Conservation (phyloP, 92 coral and sea anemone genomes). For the Epizoanthus illoricatus region DNA sequence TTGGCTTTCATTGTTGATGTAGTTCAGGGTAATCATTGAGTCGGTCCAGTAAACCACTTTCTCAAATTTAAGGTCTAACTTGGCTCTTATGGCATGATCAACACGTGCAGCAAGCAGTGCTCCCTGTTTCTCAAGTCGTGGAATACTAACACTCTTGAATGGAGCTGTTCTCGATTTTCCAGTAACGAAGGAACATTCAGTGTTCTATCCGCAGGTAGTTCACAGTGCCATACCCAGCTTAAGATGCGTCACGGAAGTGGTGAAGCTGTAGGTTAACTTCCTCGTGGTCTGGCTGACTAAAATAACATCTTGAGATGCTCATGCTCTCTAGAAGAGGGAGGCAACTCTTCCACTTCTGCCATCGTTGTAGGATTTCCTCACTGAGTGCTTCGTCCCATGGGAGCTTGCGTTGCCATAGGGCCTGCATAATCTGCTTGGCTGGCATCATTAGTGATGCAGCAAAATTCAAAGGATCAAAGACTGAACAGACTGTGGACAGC, state of each 20-base stretch:
- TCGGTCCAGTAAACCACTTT: constrained; percentile 58
- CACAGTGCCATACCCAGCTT: no score
- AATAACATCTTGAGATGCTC: no score
- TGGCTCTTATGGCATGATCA: no score
- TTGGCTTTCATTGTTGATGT: constrained; percentile 56
- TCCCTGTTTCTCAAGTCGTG: constrained; percentile 66
- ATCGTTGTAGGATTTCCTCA: no score
- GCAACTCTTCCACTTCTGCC: no score
- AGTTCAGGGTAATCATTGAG: constrained; percentile 60
- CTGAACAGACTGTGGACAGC: constrained; percentile 41
- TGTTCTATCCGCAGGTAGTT: constrained; percentile 52
- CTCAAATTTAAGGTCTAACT: no score
- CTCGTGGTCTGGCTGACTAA: constrained; percentile 20
- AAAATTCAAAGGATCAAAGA: no score
- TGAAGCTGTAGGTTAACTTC: constrained; percentile 42
- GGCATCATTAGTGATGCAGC: no score
- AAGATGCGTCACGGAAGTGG: no score
- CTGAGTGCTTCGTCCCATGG: constrained; percentile 64
- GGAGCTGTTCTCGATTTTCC: constrained; percentile 71
- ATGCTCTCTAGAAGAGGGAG: no score
- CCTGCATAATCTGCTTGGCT: constrained; percentile 62
- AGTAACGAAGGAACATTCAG: constrained; percentile 55
- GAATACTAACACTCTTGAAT: constrained; percentile 50
- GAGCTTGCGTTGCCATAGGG: constrained; percentile 42
- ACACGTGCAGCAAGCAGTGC: no score